Evolutionary conservation across 2,113 vertebrate species (phyloP), one percentile per base, ranked within the genome.

Genomic region (Hippocampus guttulatus): DNA sequence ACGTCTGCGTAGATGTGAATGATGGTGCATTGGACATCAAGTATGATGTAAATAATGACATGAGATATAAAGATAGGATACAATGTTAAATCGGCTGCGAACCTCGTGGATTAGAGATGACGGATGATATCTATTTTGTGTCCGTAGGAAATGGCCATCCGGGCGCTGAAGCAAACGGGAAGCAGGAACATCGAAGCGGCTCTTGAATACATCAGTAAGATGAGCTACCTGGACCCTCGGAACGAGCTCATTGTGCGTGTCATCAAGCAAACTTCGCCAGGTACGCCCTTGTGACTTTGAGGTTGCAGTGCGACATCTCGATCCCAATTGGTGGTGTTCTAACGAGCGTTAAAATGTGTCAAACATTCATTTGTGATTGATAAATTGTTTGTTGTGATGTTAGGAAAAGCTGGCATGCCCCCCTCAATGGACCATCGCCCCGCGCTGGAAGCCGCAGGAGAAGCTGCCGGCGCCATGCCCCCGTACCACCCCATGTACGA

Each of bases 191-290:
- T 99, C 1, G 96, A 98, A 81, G 96, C 97, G 0, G 97, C 97
- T 45, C 85, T 99, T 74, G 97, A 98, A 57, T 99, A 94, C 83
- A 99, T 99, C 89, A 98, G 97, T 77, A 99, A 99, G 86, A 99
- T 99, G 97, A 93, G 97, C 78, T 99, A 99, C 88, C 89, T 99
- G 68, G 97, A 99, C 81, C 95, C 97, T 0, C 93, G 94, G 80
- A 98, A 95, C 16, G 97, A 98, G 72, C 95, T 97, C 87, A 99
- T 99, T 14, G 97, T 98, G 20, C 93, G 95, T 1, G 96, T 98
- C 68, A 96, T 99, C 87, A 98, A 98, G 84, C 97, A 98, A 86
- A 98, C 97, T 27, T 98, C 97, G 47, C 95, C 96, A 86, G 96
- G 97, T 98, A 79, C 4, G 33, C 33, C 23, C n/a, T 40, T 52